Evolutionary conservation across 2,888 invertebrate genomes (phyloP).

Genomic region (Orthosia cruda): DNA sequence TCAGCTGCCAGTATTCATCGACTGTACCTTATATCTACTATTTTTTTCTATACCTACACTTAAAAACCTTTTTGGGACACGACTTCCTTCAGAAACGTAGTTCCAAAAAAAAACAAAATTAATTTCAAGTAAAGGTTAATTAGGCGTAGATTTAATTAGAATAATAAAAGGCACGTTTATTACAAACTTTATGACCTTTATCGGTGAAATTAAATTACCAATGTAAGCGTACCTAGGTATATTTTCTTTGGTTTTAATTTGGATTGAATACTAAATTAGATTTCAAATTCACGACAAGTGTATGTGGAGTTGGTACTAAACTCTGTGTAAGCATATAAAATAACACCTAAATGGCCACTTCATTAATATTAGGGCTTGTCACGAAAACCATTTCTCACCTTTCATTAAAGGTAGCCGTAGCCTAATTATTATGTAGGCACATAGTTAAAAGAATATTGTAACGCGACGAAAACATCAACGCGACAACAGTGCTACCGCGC

Average conservation of each 20-base stretch:
- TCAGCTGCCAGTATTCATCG: too few species aligned
- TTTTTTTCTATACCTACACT: neutral
- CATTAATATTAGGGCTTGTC: too few species aligned
- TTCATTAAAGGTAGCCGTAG: too few species aligned
- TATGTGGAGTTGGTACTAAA: neutral
- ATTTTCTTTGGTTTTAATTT: constrained; percentile 21
- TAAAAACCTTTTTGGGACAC: too few species aligned
- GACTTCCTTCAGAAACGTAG: neutral
- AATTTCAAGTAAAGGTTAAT: constrained; percentile 36
- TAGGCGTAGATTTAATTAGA: constrained; percentile 45
- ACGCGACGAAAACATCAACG: too few species aligned
- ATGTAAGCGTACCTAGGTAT: constrained; percentile 1
- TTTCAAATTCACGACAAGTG: neutral
- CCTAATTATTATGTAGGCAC: too few species aligned
- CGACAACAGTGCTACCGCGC: too few species aligned
- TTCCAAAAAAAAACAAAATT: constrained; percentile 10
- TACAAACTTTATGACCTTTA: constrained; percentile 40
- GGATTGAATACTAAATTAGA: constrained; percentile 3
- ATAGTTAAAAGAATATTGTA: too few species aligned
- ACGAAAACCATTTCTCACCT: too few species aligned
- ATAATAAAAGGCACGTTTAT: constrained; percentile 38
- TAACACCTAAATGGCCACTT: neutral
- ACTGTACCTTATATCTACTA: too few species aligned
- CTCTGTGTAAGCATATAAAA: neutral
- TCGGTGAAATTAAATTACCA: constrained; percentile 27